Evolutionary conservation across 2,888 invertebrate genomes (phyloP).

Genomic region (Rhagophthalmus giganteus): DNA sequence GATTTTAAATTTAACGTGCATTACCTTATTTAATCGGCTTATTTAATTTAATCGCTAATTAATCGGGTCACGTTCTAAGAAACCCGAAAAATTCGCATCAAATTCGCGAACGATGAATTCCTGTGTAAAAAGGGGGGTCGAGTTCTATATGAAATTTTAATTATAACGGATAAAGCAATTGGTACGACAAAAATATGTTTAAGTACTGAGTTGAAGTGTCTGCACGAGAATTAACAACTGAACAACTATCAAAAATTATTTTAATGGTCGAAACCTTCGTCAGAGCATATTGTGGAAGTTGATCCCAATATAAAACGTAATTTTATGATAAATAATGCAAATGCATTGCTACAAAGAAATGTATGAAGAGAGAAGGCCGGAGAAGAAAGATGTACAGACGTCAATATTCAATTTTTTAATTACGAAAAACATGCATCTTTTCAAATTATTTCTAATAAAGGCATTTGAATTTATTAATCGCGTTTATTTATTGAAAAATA

Average conservation of each 20-base stretch:
- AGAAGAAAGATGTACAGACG: conserved; percentile 3
- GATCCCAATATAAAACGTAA: conserved; percentile 4
- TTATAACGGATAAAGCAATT: too few species aligned
- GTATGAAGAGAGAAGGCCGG: background rate
- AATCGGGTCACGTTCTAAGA: too few species aligned
- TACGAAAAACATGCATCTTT: conserved; percentile 5
- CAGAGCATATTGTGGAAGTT: conserved; percentile 1
- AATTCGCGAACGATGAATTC: too few species aligned
- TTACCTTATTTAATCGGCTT: too few species aligned
- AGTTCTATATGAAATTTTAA: too few species aligned
- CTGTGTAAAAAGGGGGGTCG: too few species aligned
- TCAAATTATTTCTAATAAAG: conserved; percentile 2
- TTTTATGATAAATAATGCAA: conserved; percentile 2
- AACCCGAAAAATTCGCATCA: too few species aligned
- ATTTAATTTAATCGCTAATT: too few species aligned
- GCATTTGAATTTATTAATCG: conserved; percentile 4
- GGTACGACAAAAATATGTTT: too few species aligned
- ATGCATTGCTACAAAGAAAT: conserved; percentile 4
- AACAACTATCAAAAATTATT: background rate
- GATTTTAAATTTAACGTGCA: too few species aligned
- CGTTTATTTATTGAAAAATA: conserved; percentile 8
- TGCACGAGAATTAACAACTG: background rate
- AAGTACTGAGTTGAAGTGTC: background rate
- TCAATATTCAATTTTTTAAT: conserved; percentile 3
- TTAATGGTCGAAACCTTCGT: background rate